A percentile compares a stretch with the other conserved stretches of the same genome.
phyloP scores from a whole-genome alignment of 2,113 vertebrate genomes.

The Siniperca knerii region DNA sequence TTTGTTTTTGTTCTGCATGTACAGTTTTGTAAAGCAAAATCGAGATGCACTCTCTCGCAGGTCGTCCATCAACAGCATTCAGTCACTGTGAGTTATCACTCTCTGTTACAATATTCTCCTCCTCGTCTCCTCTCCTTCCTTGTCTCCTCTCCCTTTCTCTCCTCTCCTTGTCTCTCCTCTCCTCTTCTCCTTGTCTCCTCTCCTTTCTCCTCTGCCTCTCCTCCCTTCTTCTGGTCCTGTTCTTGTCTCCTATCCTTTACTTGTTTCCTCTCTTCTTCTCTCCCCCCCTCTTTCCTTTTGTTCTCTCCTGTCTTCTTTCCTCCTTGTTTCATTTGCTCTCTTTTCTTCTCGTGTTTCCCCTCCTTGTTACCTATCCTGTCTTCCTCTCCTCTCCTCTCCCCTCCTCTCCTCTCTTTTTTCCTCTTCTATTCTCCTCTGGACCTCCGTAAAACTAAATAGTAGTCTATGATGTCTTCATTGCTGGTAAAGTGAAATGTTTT shows the following conservation, averaged over 20 bases:
- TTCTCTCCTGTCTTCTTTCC: neutral
- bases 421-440: neutral
- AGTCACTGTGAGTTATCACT: slow-evolving; percentile 91
- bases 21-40: slow-evolving; percentile 99
- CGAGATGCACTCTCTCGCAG: slow-evolving; percentile 97
- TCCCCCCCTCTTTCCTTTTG: neutral
- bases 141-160: slow-evolving; percentile 5
- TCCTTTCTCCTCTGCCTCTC: neutral
- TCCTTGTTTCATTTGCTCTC: neutral
- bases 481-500: slow-evolving; percentile 30
- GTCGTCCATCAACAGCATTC: slow-evolving; percentile 99
- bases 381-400: neutral
- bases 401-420: neutral
- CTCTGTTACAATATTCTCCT: slow-evolving; percentile 78
- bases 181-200: neutral
- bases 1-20: slow-evolving; percentile 92
- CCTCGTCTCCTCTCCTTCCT: slow-evolving; percentile 15
- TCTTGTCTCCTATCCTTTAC: slow-evolving; percentile 12
- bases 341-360: neutral
- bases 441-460: too few relatives aligned
- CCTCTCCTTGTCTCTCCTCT: neutral
- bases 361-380: neutral
- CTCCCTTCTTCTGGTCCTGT: neutral
- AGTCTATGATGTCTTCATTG: neutral
- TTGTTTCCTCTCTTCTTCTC: neutral